These are phyloP conservation scores for Daboia siamensis DNA, from an alignment of 2,113 vertebrate species.

Conservation along the genomic window DNA sequence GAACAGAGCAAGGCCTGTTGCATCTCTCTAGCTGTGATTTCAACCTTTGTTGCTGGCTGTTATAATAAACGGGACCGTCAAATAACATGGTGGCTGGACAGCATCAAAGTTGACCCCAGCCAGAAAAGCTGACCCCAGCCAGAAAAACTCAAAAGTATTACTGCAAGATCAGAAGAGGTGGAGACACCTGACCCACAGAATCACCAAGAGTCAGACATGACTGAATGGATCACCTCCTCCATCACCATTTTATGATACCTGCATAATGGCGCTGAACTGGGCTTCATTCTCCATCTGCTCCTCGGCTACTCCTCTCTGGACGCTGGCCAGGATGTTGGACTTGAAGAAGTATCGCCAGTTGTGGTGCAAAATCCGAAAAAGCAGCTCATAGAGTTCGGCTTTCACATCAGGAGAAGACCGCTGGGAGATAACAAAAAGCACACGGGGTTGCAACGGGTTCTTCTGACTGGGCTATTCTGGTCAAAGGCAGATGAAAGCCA, in stretches of 20 bases:
- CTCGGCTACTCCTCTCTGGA: slow-evolving; percentile 83
- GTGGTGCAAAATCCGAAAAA: slow-evolving; percentile 95
- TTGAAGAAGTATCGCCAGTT: slow-evolving; percentile 99
- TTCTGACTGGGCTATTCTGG: rapidly evolving
- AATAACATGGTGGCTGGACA: too few species aligned
- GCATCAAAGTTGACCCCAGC: not conserved
- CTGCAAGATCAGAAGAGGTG: not conserved
- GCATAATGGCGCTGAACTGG: slow-evolving; percentile 96
- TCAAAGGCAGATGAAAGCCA: not conserved
- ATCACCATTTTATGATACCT: slow-evolving; percentile 71
- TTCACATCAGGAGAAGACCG: slow-evolving; percentile 95
- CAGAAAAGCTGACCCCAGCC: not conserved
- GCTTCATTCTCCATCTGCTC: slow-evolving; percentile 95
- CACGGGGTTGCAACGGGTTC: not conserved
- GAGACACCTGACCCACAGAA: not conserved
- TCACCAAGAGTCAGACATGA: not conserved
- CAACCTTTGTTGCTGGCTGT: rapidly evolving
- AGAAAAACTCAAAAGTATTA: not conserved
- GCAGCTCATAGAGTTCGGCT: slow-evolving; percentile 91
- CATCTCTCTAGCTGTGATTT: not conserved
- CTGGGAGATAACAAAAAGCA: slow-evolving; percentile 39
- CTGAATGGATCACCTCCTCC: not conserved
- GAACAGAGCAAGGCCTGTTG: not conserved
- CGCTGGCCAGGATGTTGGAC: slow-evolving; percentile 87
- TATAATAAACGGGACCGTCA: slow-evolving; percentile 42